Evolutionary conservation across 1,140 invertebrate species (phyloP), one percentile per base, ranked within the genome.

Genomic region (Drosophila ambigua): DNA sequence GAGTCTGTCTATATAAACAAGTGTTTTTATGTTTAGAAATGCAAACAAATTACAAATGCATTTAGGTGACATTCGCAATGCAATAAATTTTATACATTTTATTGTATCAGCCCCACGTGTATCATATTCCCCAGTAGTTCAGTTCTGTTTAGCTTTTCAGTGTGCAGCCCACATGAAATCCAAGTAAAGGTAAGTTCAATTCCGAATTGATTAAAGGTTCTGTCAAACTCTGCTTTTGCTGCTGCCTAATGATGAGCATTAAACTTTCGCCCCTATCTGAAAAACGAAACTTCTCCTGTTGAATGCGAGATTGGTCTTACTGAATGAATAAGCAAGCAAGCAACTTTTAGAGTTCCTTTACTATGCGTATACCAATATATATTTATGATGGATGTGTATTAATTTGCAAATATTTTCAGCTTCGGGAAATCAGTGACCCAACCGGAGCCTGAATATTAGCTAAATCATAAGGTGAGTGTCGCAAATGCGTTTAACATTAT

Each of bases 1-100:
- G 24, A 46, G 24, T 59, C 45, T 46, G 20, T 59, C 28, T 44
- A 39, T 46, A 11, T 16, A 59, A 35, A 35, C 23, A 31, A 49
- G 64, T 55, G 64, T 69, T 68, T 69, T 68, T 69, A 69, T 57
- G 51, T 69, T 35, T 75, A 75, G 67, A 65, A 58, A 54, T 79
- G 41, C 54, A 71, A 57, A 57, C 48, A 58, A 74, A 62, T 72
- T 81, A 72, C 67, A 51, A 53, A 72, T 71, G 82, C 81, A 85
- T 85, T 85, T 87, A 87, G 62, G 73, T 81, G 82, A 85, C 81
- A 87, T 89, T 87, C 82, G 72, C 82, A 87, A 87, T 89, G 82
- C 82, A 87, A 88, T 88, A 89, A 87, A 87, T 65, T 64, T 65
- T 67, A 44, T 72, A 64, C 58, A 72, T 87, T 76, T 83, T 79